phyloP scores from a whole-genome alignment of 2,797 vertebrate genomes.

The Heterohyrax brucei region DNA sequence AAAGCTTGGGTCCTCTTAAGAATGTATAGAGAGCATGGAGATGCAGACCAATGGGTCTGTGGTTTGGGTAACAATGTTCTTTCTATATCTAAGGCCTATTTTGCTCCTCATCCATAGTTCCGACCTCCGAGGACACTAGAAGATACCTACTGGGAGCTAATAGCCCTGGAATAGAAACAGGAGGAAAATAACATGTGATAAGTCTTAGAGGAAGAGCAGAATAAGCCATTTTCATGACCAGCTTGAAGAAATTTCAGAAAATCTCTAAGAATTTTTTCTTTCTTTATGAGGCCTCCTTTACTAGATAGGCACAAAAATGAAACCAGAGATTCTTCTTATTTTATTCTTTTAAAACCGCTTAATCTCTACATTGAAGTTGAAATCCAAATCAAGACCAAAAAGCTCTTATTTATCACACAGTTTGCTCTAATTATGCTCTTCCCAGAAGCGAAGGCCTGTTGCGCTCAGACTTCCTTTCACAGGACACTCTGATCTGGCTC shows the following conservation, averaged over 20 bases:
- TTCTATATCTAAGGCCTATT: background rate
- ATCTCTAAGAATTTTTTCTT: background rate
- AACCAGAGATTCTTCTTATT: background rate
- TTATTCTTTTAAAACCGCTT: background rate
- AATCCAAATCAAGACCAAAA: slow-evolving; percentile 71
- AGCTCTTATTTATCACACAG: slow-evolving; percentile 63
- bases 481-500: slow-evolving; percentile 67
- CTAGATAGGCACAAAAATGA: slow-evolving; percentile 48
- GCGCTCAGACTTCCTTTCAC: slow-evolving; percentile 51
- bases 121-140: background rate
- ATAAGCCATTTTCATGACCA: slow-evolving; percentile 33
- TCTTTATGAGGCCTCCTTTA: background rate
- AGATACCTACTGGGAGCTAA: background rate
- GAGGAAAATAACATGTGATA: background rate
- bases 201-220: background rate
- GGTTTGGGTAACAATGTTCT: background rate
- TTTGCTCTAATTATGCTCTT: slow-evolving; percentile 68
- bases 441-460: slow-evolving; percentile 71
- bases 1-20: background rate
- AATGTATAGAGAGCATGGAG: background rate
- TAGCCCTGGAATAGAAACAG: slow-evolving; percentile 1
- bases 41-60: background rate
- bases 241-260: background rate
- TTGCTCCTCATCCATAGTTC: background rate
- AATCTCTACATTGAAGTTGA: slow-evolving; percentile 35